Percentiles rank a stretch among this genome's conserved stretches.
Evolutionary conservation across 2,888 invertebrate species (phyloP).

Genomic region (Synanthedon tipuliformis): DNA sequence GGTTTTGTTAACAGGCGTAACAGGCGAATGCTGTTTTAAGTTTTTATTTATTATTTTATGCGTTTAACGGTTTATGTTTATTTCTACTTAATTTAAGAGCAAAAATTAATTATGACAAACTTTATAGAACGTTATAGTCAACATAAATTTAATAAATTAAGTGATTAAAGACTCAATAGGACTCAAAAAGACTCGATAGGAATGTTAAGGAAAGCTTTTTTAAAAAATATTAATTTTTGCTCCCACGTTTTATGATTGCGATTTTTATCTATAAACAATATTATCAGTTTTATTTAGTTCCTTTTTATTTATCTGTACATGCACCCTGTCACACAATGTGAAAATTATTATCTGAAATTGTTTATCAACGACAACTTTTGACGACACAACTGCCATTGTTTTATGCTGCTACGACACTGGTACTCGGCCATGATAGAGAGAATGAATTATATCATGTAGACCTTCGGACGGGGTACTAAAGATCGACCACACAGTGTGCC

Average conservation of each 20-base stretch:
- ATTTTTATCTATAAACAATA: constrained; percentile 1
- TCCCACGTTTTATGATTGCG: background rate
- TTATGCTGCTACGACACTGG: constrained; percentile 8
- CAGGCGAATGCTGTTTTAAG: background rate
- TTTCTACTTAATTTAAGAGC: background rate
- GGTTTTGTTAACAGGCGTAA: background rate
- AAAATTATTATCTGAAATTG: constrained; percentile 5
- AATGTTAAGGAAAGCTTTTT: too few relatives aligned
- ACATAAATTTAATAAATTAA: too few relatives aligned
- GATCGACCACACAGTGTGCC: constrained; percentile 64
- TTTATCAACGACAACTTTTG: constrained; percentile 1
- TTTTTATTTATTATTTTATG: background rate
- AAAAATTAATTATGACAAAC: background rate
- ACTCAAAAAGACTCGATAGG: too few relatives aligned
- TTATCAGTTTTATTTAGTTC: constrained; percentile 16
- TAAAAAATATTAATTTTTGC: background rate
- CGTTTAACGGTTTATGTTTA: background rate
- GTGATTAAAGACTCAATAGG: too few relatives aligned
- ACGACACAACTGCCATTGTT: constrained; percentile 13
- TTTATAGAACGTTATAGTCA: too few relatives aligned
- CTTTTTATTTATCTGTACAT: constrained; percentile 46
- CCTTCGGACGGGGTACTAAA: constrained; percentile 29
- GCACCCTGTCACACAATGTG: constrained; percentile 69
- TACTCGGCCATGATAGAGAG: constrained; percentile 14
- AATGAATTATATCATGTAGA: constrained; percentile 14